phyloP scores from a whole-genome alignment of 2,888 invertebrate genomes.

The Lepidocyrtinus sp. region DNA sequence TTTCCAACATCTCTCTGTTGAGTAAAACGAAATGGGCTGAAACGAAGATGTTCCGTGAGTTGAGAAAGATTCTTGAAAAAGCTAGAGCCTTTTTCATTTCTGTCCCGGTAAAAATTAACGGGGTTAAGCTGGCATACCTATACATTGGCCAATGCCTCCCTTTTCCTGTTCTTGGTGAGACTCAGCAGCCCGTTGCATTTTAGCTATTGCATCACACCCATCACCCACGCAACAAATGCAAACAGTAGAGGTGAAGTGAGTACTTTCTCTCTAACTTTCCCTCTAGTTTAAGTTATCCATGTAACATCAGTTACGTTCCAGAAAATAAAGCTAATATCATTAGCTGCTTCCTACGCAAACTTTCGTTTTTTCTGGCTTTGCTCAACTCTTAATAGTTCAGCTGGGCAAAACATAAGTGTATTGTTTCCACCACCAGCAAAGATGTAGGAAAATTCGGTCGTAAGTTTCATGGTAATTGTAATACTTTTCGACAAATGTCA shows the following conservation, averaged over 20 bases:
- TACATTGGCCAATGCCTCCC: not conserved
- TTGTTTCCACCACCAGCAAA: not conserved
- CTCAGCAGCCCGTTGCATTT: slow-evolving; percentile 15
- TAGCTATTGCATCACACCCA: not conserved
- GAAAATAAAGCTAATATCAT: slow-evolving; percentile 40
- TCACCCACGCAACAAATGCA: slow-evolving; percentile 6
- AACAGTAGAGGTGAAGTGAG: slow-evolving; percentile 17
- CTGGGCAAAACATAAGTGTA: not conserved
- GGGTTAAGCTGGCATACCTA: not conserved
- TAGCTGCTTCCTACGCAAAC: slow-evolving; percentile 16
- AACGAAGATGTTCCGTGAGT: not conserved
- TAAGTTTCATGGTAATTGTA: slow-evolving; percentile 53
- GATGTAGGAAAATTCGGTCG: slow-evolving; percentile 6
- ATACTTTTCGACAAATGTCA: slow-evolving; percentile 60
- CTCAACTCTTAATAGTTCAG: not conserved
- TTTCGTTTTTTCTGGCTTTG: no score
- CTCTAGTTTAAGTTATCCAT: not conserved
- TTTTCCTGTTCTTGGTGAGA: not conserved
- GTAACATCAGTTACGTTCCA: slow-evolving; percentile 28
- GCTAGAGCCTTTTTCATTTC: not conserved
- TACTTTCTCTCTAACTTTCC: not conserved
- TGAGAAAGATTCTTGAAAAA: not conserved
- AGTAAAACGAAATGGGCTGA: slow-evolving; percentile 8
- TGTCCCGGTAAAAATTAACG: not conserved
- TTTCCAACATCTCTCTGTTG: not conserved